Evolutionary conservation across 1,140 invertebrate species (phyloP).

Genomic region (Venustaconcha ellipsiformis): DNA sequence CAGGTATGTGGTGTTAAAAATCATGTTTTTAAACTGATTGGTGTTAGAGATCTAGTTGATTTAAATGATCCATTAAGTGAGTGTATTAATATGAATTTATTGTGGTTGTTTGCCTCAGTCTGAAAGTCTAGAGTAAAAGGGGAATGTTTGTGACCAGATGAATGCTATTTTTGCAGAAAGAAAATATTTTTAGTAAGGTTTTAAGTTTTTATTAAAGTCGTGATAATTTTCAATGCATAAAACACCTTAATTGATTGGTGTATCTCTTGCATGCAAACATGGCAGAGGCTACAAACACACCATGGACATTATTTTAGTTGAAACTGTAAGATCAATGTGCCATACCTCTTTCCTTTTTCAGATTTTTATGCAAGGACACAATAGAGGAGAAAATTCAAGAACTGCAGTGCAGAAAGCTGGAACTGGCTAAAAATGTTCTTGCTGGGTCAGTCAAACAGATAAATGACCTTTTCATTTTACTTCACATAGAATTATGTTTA

Average conservation of each 20-base stretch:
- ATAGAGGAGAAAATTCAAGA: constrained; percentile 86
- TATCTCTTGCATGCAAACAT: neutral
- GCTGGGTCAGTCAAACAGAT: constrained; percentile 54
- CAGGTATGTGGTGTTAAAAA: constrained; percentile 73
- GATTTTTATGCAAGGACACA: constrained; percentile 85
- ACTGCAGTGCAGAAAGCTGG: constrained; percentile 84
- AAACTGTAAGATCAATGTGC: neutral
- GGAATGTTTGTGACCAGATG: no score
- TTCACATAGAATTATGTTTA: neutral
- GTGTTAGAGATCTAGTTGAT: no score
- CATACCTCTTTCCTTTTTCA: constrained; percentile 64
- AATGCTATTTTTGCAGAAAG: neutral
- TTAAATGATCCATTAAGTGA: no score
- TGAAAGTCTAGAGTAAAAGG: no score
- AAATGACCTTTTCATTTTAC: neutral
- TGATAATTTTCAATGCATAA: neutral
- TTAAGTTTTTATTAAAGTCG: neutral
- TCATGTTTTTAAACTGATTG: no score
- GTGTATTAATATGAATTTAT: no score
- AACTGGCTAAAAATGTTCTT: constrained; percentile 80
- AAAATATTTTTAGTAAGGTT: neutral
- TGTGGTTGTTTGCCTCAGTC: no score
- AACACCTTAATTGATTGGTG: neutral
- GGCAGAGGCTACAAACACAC: neutral
- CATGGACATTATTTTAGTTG: neutral